phyloP scores from a whole-genome alignment of 2,113 vertebrate genomes.

The Ramphastos sulfuratus region DNA sequence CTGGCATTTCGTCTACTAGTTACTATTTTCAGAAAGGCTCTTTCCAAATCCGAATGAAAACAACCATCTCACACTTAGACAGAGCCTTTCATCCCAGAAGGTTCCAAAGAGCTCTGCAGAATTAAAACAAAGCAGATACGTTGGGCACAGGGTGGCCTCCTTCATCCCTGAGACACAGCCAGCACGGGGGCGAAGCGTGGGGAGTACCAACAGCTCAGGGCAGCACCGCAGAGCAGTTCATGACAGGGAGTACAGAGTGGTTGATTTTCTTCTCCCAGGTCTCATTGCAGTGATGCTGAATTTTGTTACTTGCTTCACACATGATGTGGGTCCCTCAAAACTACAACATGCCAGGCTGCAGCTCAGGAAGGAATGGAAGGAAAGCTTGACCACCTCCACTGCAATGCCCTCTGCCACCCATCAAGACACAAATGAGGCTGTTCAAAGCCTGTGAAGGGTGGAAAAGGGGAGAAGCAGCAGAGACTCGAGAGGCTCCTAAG shows the following conservation, averaged over 20 bases:
- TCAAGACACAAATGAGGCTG: not conserved
- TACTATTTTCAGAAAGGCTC: constrained; percentile 67
- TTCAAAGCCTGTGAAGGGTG: not conserved
- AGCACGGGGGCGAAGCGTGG: not conserved
- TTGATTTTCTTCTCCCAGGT: not conserved
- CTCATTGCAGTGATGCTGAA: not conserved
- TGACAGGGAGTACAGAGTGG: not conserved
- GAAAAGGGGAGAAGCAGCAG: not conserved
- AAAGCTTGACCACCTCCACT: not conserved
- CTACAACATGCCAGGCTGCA: not conserved
- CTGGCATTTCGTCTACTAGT: constrained; percentile 64
- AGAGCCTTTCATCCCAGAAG: constrained; percentile 30
- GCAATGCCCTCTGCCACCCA: not conserved
- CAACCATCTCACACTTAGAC: constrained; percentile 50
- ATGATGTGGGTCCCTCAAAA: not conserved
- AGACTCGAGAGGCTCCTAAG: not conserved
- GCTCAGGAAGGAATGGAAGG: not conserved
- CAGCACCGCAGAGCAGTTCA: not conserved
- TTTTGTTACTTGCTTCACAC: not conserved
- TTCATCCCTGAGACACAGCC: constrained; percentile 8
- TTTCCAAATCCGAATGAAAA: constrained; percentile 66
- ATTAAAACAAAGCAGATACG: constrained; percentile 50
- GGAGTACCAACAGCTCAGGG: not conserved
- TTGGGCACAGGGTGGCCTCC: constrained; percentile 37
- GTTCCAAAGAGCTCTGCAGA: constrained; percentile 36